phyloP scores from a whole-genome alignment of 30 jellyfish, hydroid and myxozoan genomes.

The Kudoa iwatai region DNA sequence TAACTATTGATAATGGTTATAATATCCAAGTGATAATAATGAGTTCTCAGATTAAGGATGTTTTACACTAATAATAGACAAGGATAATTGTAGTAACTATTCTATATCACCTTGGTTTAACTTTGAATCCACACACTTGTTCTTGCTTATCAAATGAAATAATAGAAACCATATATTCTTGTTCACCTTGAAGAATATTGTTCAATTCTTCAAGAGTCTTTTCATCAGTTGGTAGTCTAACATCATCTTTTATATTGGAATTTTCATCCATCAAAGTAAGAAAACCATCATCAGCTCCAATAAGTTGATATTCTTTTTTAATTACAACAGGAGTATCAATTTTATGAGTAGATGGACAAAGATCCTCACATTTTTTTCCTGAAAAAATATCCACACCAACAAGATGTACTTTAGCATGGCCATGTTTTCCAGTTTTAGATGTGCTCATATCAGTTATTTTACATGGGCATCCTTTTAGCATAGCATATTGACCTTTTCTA shows the following conservation, averaged over 20 bases:
- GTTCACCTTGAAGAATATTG: too few species aligned
- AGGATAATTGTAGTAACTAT: too few species aligned
- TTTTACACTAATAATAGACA: too few species aligned
- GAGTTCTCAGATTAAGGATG: too few species aligned
- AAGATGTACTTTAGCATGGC: slow-evolving; percentile 82
- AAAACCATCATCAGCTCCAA: slow-evolving; percentile 20
- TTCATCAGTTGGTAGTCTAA: slow-evolving; percentile 27
- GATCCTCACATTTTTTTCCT: slow-evolving; percentile 41
- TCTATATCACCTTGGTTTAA: too few species aligned
- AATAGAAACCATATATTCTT: too few species aligned
- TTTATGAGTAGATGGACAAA: slow-evolving; percentile 90
- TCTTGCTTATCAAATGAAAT: too few species aligned
- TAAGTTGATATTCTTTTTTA: slow-evolving; percentile 63
- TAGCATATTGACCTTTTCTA: slow-evolving; percentile 41
- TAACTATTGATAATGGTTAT: too few species aligned
- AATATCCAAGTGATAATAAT: too few species aligned
- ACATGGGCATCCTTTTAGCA: slow-evolving; percentile 56
- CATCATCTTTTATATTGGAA: slow-evolving; percentile 29
- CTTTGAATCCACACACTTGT: too few species aligned
- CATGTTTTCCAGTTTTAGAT: slow-evolving; percentile 87
- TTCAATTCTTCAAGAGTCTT: too few species aligned
- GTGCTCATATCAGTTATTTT: slow-evolving; percentile 86
- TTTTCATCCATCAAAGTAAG: slow-evolving; percentile 29
- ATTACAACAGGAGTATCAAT: slow-evolving; percentile 48
- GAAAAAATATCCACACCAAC: slow-evolving; percentile 70